Evolutionary conservation across 2,113 vertebrate species (phyloP), one percentile per base, ranked within the genome.

Genomic region (Salvelinus fontinalis): DNA sequence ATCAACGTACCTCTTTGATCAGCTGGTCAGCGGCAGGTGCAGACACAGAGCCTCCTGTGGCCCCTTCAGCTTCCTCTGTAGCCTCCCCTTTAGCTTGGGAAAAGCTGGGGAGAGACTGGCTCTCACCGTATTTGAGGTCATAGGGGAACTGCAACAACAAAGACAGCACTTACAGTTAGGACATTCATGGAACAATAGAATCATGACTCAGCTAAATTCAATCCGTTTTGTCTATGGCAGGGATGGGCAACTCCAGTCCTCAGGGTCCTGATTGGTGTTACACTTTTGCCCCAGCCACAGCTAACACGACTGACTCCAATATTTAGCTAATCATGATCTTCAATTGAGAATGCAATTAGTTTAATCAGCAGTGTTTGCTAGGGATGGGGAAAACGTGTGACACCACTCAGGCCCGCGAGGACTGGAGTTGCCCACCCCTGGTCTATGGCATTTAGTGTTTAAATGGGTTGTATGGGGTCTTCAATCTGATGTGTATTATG

Each of bases 1-100:
- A 44, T 44, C 39, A 44, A 54, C 51, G 3, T 54, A 97, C 97
- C 94, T 98, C 91, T 49, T 92, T 93, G 69, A 97, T 91, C 16
- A 97, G 93, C 79, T 89, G 90, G 82, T 93, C 89, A 1, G 93
- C 93, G 24, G 94, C 94, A 1, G 90, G 82, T 0, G 84, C 85
- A 5, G 39, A 44, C 9, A 44, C 39, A 44, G 13, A 18, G 51
- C 51, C 51, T 54, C 51, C 51, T 70, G 29, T 26, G 8, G 59
- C 59, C 7, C 67, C 5, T 5, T 4, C n/a, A 22, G 11, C 9
- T 11, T n/a, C 31, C 16, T 31, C 0, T 29, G 26, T 22, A 78
- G 80, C 66, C 2, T n/a, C 31, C 16, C 22, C 0, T 29, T 22
- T 22, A 78, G 80, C 66, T n/a, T 24, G 64, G 60, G 87, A 87